These are phyloP conservation scores for Callipepla californica DNA, from an alignment of 2,113 vertebrate genomes.

Conservation along the genomic window DNA sequence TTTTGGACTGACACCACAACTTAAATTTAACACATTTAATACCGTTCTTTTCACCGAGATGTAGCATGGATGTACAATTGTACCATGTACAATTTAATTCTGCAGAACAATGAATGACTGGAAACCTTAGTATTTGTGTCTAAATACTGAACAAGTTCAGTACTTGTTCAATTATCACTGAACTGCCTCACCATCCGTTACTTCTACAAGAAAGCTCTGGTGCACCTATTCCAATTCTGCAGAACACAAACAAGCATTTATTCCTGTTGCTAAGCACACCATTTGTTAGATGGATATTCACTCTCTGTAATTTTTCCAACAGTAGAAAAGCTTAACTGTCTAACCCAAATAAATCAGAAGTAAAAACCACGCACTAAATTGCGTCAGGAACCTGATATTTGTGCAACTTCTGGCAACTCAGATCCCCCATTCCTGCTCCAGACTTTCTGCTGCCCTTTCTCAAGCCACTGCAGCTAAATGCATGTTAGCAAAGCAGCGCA, in stretches of 20 bases:
- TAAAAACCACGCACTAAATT: neutral
- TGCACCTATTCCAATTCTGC: neutral
- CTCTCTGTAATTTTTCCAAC: neutral
- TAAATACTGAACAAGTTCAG: neutral
- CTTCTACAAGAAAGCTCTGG: neutral
- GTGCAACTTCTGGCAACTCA: neutral
- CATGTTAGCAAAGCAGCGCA: rapidly evolving
- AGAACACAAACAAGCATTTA: neutral
- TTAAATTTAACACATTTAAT: neutral
- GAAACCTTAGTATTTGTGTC: neutral
- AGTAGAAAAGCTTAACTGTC: neutral
- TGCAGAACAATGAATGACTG: neutral
- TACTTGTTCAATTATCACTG: neutral
- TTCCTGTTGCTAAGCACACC: neutral
- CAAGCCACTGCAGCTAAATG: rapidly evolving
- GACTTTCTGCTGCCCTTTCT: neutral
- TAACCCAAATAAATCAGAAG: neutral
- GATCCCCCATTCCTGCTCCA: neutral
- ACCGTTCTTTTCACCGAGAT: neutral
- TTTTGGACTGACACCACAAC: neutral
- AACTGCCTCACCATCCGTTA: neutral
- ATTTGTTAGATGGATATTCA: neutral
- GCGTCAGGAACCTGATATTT: neutral
- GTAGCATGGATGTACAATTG: neutral
- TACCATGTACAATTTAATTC: neutral